Conservation (phyloP, 1,140 invertebrate species). For the Microplitis mediator region DNA sequence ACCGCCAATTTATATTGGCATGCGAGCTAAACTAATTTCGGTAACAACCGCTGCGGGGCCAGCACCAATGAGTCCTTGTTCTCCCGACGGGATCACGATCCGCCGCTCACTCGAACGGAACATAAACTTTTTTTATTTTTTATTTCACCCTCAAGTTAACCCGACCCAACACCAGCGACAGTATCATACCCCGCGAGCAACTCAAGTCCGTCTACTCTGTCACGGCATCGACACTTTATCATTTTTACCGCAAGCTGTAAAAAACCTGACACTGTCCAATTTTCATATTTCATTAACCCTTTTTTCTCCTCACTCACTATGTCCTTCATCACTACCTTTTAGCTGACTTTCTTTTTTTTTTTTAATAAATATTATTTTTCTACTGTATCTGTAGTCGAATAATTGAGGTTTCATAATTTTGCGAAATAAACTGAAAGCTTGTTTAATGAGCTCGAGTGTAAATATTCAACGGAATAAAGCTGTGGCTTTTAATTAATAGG, state of each 20-base stretch:
- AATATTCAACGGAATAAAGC: too few relatives aligned
- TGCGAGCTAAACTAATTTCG: constrained; percentile 60
- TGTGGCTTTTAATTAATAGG: too few relatives aligned
- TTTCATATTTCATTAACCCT: constrained; percentile 59
- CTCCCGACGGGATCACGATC: constrained; percentile 49
- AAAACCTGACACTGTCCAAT: constrained; percentile 53
- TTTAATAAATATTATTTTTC: constrained; percentile 11
- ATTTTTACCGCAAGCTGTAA: constrained; percentile 23
- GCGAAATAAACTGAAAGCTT: too few relatives aligned
- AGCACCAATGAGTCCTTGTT: constrained; percentile 48
- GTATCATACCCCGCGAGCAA: neutral
- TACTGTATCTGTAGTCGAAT: too few relatives aligned
- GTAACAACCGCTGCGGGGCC: constrained; percentile 58
- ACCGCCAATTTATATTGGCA: constrained; percentile 59
- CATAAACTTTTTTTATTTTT: constrained; percentile 41
- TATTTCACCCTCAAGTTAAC: neutral
- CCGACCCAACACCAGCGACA: neutral
- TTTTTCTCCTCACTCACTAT: neutral
- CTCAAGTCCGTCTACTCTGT: constrained; percentile 1
- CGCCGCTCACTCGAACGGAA: constrained; percentile 43
- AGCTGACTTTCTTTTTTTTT: constrained; percentile 5
- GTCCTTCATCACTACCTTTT: constrained; percentile 29
- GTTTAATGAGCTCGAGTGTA: too few relatives aligned
- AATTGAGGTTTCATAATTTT: too few relatives aligned
- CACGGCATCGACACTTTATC: constrained; percentile 18